Base-by-base conservation (phyloP, 1,140 invertebrate genomes). In the Solenopsis invicta region DNA sequence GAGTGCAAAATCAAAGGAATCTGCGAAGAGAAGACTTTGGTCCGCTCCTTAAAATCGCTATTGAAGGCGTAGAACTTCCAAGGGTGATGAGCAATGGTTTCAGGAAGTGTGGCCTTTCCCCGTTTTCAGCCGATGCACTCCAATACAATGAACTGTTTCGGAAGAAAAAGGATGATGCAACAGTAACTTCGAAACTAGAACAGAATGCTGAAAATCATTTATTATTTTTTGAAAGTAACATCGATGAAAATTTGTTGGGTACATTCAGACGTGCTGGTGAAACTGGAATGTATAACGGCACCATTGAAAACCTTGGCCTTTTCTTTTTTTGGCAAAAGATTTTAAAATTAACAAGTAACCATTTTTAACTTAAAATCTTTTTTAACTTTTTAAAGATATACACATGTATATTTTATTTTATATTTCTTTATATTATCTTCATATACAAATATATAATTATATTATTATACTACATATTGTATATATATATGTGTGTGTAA, bases 321-420 rank as follows among this genome's bases (percentile, higher is more conserved):
- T 72, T 21, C n/a, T 72, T 52, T 54, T 72, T 52, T 52, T 72
- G 69, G 69, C 69, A 54, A 54, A 74, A 74, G 18, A 74, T 74
- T 54, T 54, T 74, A 29, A 74, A 74, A 74, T 74, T 54, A 74
- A 6, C 71, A 74, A 54, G 29, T 54, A 74, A 74, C 4, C 13
- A 61, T n/a, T 54, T 54, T 54, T 54, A 54, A 54, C 8, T 21
- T 54, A 6, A 18, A 54, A 54, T 52, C 16, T 16, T 52, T 52
- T 52, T 52, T 16, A 48, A 48, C 45, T 48, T 48, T 48, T n/a
- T n/a, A n/a, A 12, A n/a, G n/a, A n/a, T n/a, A 50, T 56, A 74
- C 56, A 72, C 5, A 74, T 74, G 4, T 74, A 37, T 56, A 74
- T 74, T 16, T 52, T 52, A 41, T 5, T 41, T 41, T 41, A 41